Base-by-base conservation (phyloP, 2,797 vertebrate genomes). In the Sylvilagus floridanus region DNA sequence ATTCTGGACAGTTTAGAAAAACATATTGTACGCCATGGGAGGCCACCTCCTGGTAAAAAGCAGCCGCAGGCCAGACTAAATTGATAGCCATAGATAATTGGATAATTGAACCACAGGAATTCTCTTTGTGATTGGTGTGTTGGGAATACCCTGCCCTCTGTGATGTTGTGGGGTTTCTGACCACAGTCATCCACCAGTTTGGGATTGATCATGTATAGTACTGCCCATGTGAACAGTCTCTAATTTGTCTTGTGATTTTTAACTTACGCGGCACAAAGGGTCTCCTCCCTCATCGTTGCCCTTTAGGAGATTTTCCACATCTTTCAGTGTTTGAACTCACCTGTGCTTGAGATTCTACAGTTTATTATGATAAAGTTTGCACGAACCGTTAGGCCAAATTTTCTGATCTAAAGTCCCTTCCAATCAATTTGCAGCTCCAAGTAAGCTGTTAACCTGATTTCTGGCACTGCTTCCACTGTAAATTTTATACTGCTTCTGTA, bases 1-100 rank as follows among this genome's bases (percentile, higher is more conserved):
- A 99, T 99, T 92, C 98, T 99, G 97, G 99, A 99, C 96, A 99
- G 99, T 97, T 98, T 99, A 97, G 99, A 99, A 97, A 98, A 98
- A 81, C 99, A 99, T 97, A 98, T 99, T 94, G 98, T 98, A 24
- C 99, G 99, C 85, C 99, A 99, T 0, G 99, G 99, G 71, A 99
- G 98, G 96, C 98, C 98, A 26, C 98, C 96, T 50, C 97, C 98
- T 0, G 97, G 98, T 79, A 98, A 97, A 62, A 98, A 98, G 95
- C 98, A 97, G 78, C 91, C 97, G 84, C 97, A 98, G 87, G 96
- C 82, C 81, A 98, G 98, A 96, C 97, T 98, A 91, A 98, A 98
- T 96, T 98, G 97, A 98, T 95, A 97, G 96, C 95, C 96, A 97
- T 96, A 96, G 96, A 88, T 96, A 97, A 93, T 83, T 97, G 78